Evolutionary conservation across 1,140 invertebrate genomes (phyloP), one percentile per base, ranked within the genome.

Genomic region (Aradophagus sp.): DNA sequence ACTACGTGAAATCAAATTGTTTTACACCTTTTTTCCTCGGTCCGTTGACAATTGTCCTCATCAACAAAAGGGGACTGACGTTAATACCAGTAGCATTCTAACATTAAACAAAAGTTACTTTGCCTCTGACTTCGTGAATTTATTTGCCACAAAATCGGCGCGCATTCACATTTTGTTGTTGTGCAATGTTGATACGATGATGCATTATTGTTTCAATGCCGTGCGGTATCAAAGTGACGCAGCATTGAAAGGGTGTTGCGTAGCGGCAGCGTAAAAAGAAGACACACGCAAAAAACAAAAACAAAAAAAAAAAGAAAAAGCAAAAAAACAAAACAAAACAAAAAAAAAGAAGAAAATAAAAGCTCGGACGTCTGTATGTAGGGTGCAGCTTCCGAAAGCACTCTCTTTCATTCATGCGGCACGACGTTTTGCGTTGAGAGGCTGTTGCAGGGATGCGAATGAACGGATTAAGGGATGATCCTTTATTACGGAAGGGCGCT

Each of bases 391-490:
- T 72, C 62, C 69, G 69, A 73, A 67, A 73, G 67, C 72, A 66
- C 74, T 73, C 72, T 73, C 72, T 70, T 67, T 63, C 66, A 58
- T 73, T 69, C 66, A 72, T 73, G 61, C 73, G 53, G 50, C 31
- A 50, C 50, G 36, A 67, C 67, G n/a, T n/a, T n/a, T n/a, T n/a
- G 48, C 68, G 67, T 76, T 69, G 77, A 80, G 75, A 80, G 78
- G 71, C 73, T 75, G 68, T 80, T 74, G 79, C 77, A n/a, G n/a
- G n/a, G 81, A 83, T 75, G 83, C 80, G 83, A 84, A 85, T 85
- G 83, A 85, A 84, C 78, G 81, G 83, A 84, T 85, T 85, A 85
- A 85, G 78, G 82, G 83, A 85, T 85, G 82, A 85, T 83, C 82
- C 79, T 83, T 77, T 76, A 63, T 76, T 73, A 77, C 74, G 73